Evolutionary conservation across 2,113 vertebrate genomes (phyloP).

Genomic region (Pseudorhombus dupliciocellatus): DNA sequence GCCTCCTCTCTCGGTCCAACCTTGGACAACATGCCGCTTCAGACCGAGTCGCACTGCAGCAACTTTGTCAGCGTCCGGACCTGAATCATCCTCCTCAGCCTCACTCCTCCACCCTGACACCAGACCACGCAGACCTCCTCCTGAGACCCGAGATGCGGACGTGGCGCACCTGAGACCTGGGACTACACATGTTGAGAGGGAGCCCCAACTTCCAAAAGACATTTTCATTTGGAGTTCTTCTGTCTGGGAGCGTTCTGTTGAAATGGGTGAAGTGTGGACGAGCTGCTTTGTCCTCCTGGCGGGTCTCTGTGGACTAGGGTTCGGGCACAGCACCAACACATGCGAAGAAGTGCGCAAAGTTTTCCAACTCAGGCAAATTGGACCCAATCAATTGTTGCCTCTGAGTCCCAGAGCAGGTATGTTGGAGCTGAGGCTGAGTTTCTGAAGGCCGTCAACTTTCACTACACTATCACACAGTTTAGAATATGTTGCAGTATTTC

Average conservation of each 20-base stretch:
- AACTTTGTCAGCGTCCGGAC: slow-evolving; percentile 40
- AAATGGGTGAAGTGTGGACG: slow-evolving; percentile 44
- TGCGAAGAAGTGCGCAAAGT: slow-evolving; percentile 87
- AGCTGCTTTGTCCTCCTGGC: slow-evolving; percentile 45
- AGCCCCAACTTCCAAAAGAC: slow-evolving; percentile 11
- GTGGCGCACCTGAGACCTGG: slow-evolving; percentile 56
- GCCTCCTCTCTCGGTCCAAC: slow-evolving; percentile 62
- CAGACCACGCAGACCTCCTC: neutral
- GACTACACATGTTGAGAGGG: neutral
- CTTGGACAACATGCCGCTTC: slow-evolving; percentile 53
- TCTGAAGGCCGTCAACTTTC: too few species aligned
- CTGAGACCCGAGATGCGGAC: slow-evolving; percentile 46
- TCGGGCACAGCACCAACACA: slow-evolving; percentile 58
- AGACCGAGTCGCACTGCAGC: slow-evolving; percentile 25
- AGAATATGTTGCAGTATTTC: neutral
- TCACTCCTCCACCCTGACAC: neutral
- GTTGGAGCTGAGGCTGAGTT: neutral
- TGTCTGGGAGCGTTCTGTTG: neutral
- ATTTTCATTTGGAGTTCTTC: neutral
- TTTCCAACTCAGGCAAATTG: slow-evolving; percentile 84
- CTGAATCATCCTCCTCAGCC: neutral
- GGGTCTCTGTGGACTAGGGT: slow-evolving; percentile 24
- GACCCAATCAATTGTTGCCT: slow-evolving; percentile 75
- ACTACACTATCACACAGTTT: neutral
- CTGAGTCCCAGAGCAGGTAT: slow-evolving; percentile 82